Evolutionary conservation across 2,113 vertebrate genomes (phyloP), one percentile per base, ranked within the genome.

Genomic region (Spilogale gracilis): DNA sequence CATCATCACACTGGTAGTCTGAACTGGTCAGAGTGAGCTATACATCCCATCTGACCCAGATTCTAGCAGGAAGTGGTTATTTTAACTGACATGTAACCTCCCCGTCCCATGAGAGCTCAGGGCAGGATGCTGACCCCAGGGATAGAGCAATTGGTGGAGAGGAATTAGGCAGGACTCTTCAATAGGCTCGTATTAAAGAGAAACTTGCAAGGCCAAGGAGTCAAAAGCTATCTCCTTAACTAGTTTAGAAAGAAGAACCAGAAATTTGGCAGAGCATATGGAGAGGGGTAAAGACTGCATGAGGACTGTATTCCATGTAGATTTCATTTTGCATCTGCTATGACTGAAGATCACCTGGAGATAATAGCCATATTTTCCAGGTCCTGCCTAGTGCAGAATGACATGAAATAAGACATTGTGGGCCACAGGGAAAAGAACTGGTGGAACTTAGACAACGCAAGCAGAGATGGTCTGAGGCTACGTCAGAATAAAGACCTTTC

Each of bases 1-100:
- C 17, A 5, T 69, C 17, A 5, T 69, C 48, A 8, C 10, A 4
- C 43, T 52, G 76, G 27, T 6, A 54, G 9, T 38, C 69, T 30
- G 7, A 54, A 38, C 38, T 60, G 38, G 16, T 71, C 74, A 48
- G 50, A 89, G 32, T 20, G 17, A 56, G 45, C 78, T 81, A 8
- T 1, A 6, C 23, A 1, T 11, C 45, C 1, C 13, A 30, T 23
- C 32, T 50, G 79, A 79, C 30, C 50, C 38, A 52, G n/a, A 78
- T 48, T 85, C 88, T 32, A 78, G 73, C 30, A 90, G 91, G 83
- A 94, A 95, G 48, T 60, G 27, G 60, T 38, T 69, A 18, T 89
- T 96, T 65, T 89, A 74, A 81, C 60, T 6, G 20, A 58, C 38
- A 91, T 32, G 25, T 14, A 74, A 63, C 32, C 11, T 52, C 73